Conservation (phyloP, 2,113 vertebrate genomes). For the Falco punctatus region DNA sequence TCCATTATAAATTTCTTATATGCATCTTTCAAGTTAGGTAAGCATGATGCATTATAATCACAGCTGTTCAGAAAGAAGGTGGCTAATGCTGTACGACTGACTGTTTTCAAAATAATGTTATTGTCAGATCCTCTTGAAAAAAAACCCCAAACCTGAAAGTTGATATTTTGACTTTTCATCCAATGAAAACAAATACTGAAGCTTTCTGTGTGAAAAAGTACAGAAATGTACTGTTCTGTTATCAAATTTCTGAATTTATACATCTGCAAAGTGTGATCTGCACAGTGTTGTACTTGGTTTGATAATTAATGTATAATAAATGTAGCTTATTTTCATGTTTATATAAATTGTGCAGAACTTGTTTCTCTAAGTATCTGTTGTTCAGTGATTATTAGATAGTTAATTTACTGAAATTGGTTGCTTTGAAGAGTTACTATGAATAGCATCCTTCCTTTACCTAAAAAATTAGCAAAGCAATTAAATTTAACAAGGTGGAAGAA, state of each 20-base stretch:
- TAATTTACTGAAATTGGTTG: conserved; percentile 21
- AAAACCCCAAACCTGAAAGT: neutral
- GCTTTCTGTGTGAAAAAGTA: neutral
- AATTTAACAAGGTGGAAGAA: neutral
- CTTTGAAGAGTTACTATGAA: neutral
- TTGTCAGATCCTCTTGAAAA: neutral
- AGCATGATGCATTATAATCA: neutral
- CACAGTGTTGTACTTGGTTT: neutral
- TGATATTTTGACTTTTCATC: neutral
- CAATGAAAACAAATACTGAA: neutral
- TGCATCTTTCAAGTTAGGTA: neutral
- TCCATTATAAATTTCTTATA: neutral
- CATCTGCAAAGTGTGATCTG: neutral
- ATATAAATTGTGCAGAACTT: neutral
- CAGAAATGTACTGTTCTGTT: neutral
- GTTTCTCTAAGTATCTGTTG: neutral
- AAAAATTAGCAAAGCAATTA: neutral
- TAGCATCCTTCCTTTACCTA: neutral
- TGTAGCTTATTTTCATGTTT: neutral
- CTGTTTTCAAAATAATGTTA: neutral
- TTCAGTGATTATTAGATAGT: neutral
- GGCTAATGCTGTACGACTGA: neutral
- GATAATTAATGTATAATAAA: neutral
- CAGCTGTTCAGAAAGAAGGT: neutral
- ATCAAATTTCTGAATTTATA: neutral